Evolutionary conservation across 2,797 vertebrate species (phyloP), one percentile per base, ranked within the genome.

Genomic region (Poeciliopsis gracilis): DNA sequence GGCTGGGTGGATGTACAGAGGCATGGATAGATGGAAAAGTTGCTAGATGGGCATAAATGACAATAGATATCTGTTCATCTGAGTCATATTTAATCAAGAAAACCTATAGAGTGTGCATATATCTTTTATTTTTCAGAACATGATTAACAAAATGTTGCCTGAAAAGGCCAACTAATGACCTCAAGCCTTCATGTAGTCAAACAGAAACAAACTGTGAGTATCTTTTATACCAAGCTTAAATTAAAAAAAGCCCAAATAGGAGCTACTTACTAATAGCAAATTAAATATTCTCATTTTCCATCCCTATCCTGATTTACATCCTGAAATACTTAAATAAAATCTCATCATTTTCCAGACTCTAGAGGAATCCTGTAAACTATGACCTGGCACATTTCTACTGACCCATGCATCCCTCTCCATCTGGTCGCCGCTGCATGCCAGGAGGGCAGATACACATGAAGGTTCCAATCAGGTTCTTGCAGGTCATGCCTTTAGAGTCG

Each of bases 401-500:
- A 99, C 98, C 98, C 96, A 97, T 97, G 82, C 98, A 99, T 47
- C 97, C 96, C 70, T 99, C 97, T 36, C 96, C 95, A 0, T 98
- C 96, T 0, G 96, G 97, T 30, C 96, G 90, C 20, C 94, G 96
- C 73, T 95, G 96, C 97, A 97, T 97, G 45, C 98, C 98, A 0
- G 91, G 94, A 0, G 97, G 97, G 77, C 98, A 99, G 95, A 98
- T 95, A 74, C 98, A 99, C 92, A 96, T 93, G 85, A 99, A 99
- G 83, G 97, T 98, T 46, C 98, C 98, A 0, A 99, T 97, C 79
- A 98, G 95, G 85, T 99, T 99, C 93, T 99, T 98, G 86, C 98
- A 99, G 82, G 96, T 94, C 98, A 99, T 98, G 41, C 97, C 97
- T 61, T 94, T 96, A 30, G 96, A 95, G 28, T 95, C 96, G 0